A percentile compares a stretch with the other conserved stretches of the same genome.
Evolutionary conservation across 2,888 invertebrate genomes (phyloP).

Genomic region (Volucella zonaria): DNA sequence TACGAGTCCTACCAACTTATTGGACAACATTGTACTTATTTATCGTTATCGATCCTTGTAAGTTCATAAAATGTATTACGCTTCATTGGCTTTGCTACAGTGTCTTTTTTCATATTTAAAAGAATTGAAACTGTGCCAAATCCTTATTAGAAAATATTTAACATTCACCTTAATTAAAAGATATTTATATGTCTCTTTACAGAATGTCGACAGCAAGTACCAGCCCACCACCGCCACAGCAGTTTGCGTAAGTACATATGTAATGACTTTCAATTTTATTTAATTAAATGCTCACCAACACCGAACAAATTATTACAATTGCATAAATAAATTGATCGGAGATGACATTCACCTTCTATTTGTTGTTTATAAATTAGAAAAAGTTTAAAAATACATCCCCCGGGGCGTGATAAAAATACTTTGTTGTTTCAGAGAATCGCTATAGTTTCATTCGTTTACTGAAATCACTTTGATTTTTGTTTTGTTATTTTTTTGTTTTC

Average conservation of each 20-base stretch:
- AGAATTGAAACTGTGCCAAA: slow-evolving; percentile 8
- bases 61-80: no score
- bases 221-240: slow-evolving; percentile 29
- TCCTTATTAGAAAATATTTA: neutral
- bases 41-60: no score
- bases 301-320: no score
- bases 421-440: slow-evolving; percentile 2
- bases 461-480: neutral
- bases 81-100: no score
- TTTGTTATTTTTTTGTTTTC: neutral
- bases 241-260: slow-evolving; percentile 60
- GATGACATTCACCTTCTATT: neutral
- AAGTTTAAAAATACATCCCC: slow-evolving; percentile 5
- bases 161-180: neutral
- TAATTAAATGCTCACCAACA: neutral
- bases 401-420: neutral
- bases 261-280: neutral
- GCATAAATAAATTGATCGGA: no score
- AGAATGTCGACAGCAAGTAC: slow-evolving; percentile 34
- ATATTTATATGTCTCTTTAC: slow-evolving; percentile 18
- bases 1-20: no score
- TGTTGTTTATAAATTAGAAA: neutral
- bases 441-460: neutral
- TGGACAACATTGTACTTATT: no score
- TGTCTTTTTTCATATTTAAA: neutral